These are phyloP conservation scores for Sinocyclocheilus rhinocerous DNA, from an alignment of 2,113 vertebrate genomes.

Conservation along the genomic window DNA sequence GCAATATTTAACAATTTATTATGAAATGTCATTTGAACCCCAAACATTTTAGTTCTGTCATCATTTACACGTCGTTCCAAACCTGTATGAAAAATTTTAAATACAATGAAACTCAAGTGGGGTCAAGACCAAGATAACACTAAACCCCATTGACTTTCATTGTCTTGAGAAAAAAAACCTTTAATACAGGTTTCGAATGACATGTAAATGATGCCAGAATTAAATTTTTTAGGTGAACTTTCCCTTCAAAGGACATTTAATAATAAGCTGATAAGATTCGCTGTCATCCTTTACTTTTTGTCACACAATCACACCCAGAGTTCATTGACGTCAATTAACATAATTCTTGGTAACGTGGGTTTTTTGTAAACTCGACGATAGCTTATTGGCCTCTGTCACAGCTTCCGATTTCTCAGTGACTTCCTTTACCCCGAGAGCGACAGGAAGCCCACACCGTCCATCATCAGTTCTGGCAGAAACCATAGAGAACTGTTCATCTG, in stretches of 20 bases:
- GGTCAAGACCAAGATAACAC: too few species aligned
- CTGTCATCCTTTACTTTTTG: neutral
- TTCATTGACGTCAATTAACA: neutral
- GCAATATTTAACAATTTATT: too few species aligned
- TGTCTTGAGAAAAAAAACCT: too few species aligned
- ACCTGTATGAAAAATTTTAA: too few species aligned
- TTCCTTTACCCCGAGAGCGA: neutral
- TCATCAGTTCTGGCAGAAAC: neutral
- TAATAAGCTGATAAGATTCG: neutral
- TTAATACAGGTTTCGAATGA: too few species aligned
- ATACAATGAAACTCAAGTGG: too few species aligned
- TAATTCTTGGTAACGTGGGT: neutral
- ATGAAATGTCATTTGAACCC: too few species aligned
- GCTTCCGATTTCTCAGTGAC: constrained; percentile 4
- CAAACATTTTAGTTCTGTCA: too few species aligned
- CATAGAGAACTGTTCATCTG: neutral
- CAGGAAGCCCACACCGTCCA: constrained; percentile 8
- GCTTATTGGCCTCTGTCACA: neutral
- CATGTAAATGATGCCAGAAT: too few species aligned
- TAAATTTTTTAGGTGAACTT: too few species aligned
- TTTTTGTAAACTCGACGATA: neutral
- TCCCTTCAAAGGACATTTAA: neutral
- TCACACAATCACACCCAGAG: neutral
- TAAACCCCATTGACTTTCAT: too few species aligned
- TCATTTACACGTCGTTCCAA: too few species aligned